These are phyloP conservation scores for Hymenopus coronatus DNA, from an alignment of 2,888 invertebrate genomes.

Conservation along the genomic window DNA sequence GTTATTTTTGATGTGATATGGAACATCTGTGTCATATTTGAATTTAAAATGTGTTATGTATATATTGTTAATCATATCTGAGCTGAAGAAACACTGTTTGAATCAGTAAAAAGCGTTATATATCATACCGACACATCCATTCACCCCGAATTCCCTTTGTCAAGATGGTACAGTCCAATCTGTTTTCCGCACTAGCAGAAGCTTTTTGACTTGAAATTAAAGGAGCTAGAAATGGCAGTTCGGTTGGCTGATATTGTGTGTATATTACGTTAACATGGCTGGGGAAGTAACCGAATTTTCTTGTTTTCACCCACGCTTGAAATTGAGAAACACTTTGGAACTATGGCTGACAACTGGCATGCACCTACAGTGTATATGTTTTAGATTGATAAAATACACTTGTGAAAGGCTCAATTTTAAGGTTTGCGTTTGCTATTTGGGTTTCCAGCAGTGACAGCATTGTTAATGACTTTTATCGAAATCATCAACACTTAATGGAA, in stretches of 20 bases:
- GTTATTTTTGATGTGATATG: not conserved
- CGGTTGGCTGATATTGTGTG: not conserved
- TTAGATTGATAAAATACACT: not conserved
- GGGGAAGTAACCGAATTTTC: not conserved
- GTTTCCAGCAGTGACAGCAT: not conserved
- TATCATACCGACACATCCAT: not conserved
- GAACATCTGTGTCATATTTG: not conserved
- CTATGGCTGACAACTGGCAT: constrained; percentile 21
- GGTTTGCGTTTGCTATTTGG: not conserved
- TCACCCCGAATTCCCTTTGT: constrained; percentile 24
- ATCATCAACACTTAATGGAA: constrained; percentile 26
- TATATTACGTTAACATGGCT: not conserved
- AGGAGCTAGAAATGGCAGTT: not conserved
- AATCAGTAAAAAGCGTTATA: not conserved
- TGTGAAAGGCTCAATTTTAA: not conserved
- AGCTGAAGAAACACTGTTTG: not conserved
- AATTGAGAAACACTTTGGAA: not conserved
- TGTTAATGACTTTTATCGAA: constrained; percentile 5
- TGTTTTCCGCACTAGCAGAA: constrained; percentile 25
- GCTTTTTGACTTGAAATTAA: constrained; percentile 25
- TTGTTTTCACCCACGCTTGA: not conserved
- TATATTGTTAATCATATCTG: not conserved
- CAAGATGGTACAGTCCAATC: constrained; percentile 25
- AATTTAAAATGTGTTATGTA: not conserved
- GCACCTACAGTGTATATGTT: not conserved